Conservation (phyloP, 2,888 invertebrate species). For the Drosophila ezoana region DNA sequence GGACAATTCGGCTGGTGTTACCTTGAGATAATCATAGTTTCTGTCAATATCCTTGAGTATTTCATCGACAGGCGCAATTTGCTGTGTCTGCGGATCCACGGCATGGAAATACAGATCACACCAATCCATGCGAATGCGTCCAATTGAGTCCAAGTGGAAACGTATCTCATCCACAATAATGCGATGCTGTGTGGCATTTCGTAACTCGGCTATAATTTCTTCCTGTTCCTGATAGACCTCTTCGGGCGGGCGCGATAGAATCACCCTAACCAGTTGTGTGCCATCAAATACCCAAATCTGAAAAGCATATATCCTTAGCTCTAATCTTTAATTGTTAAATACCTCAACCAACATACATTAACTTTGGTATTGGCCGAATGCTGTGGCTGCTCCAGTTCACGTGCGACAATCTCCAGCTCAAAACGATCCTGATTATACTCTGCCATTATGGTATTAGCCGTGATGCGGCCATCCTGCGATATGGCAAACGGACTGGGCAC, state of each 20-base stretch:
- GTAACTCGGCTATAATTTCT: conserved; percentile 90
- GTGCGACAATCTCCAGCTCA: conserved; percentile 92
- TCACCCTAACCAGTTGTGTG: conserved; percentile 92
- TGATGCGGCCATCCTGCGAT: conserved; percentile 83
- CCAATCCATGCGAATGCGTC: conserved; percentile 87
- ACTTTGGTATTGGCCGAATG: conserved; percentile 91
- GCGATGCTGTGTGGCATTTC: conserved; percentile 90
- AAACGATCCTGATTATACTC: conserved; percentile 96
- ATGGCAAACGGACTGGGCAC: conserved; percentile 93
- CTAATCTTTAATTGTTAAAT: neutral
- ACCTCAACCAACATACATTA: conserved; percentile 87
- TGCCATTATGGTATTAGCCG: conserved; percentile 92
- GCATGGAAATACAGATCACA: conserved; percentile 94
- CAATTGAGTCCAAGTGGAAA: conserved; percentile 89
- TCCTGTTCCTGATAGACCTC: conserved; percentile 90
- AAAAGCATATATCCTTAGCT: conserved; percentile 1
- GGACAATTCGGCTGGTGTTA: conserved; percentile 29
- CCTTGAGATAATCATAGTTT: conserved; percentile 93
- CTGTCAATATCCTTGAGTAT: conserved; percentile 93
- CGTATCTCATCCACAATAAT: conserved; percentile 93
- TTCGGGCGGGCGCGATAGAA: conserved; percentile 92
- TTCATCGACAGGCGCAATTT: conserved; percentile 91
- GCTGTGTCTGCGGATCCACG: conserved; percentile 90
- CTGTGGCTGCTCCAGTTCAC: conserved; percentile 92
- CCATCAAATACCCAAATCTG: conserved; percentile 96